A percentile compares a stretch with the other conserved stretches of the same genome.
These are phyloP conservation scores for Melanotaenia trifasciata DNA, from an alignment of 2,797 vertebrate species.

Conservation along the genomic window DNA sequence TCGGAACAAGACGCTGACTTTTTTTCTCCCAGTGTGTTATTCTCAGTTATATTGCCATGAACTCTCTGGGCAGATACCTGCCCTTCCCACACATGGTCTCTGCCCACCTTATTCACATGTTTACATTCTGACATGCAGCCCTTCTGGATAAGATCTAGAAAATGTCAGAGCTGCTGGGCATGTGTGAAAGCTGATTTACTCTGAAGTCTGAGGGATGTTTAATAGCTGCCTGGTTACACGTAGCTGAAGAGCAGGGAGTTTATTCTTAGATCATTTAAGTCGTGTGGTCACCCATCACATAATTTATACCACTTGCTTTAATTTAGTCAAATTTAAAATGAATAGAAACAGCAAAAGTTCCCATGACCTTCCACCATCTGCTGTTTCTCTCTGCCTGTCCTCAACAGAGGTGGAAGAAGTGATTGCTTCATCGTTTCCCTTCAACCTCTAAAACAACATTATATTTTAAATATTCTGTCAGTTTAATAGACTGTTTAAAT, in stretches of 20 bases:
- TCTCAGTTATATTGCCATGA: no score
- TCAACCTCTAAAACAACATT: constrained; percentile 36
- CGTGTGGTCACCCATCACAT: constrained; percentile 11
- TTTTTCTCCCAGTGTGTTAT: no score
- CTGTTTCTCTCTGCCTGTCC: constrained; percentile 9
- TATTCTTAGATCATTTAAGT: constrained; percentile 1
- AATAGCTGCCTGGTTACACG: background rate
- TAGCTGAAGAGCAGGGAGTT: background rate
- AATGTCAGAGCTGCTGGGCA: background rate
- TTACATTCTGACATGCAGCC: background rate
- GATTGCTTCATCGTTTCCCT: constrained; percentile 25
- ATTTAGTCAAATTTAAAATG: constrained; percentile 15
- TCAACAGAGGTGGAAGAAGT: background rate
- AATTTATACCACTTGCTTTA: constrained; percentile 13
- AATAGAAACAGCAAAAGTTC: constrained; percentile 18
- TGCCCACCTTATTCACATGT: background rate
- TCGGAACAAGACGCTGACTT: no score
- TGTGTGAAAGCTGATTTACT: background rate
- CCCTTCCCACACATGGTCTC: background rate
- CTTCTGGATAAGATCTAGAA: background rate
- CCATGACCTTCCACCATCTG: constrained; percentile 43
- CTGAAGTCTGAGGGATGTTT: constrained; percentile 2
- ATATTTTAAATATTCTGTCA: constrained; percentile 41
- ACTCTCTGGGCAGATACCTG: background rate
- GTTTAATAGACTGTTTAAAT: constrained; percentile 26